Evolutionary conservation across 2,888 invertebrate species (phyloP), one percentile per base, ranked within the genome.

Genomic region (Apoderus coryli): DNA sequence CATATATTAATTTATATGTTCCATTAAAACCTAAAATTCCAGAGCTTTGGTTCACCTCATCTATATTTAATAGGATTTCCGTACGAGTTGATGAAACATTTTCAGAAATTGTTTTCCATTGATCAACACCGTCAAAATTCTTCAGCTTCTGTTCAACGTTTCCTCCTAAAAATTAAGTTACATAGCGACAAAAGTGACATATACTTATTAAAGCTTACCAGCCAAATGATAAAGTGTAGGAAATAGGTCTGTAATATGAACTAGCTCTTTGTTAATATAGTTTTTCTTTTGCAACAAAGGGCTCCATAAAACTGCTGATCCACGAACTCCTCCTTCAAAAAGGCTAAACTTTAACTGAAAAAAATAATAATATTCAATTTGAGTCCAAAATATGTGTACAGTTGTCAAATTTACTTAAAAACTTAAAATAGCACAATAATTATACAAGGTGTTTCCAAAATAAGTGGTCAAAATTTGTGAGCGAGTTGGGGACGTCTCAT

Each of bases 301-400:
- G 45, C 74, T 77, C 72, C 79, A 86, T 28, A 88, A 60, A 25
- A 79, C 72, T 0, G 78, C 80, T 1, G 72, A 71, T 0, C 77
- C 79, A 33, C 85, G 65, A 0, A 86, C 67, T 0, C 72, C 88
- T 3, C 92, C 92, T 58, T 93, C 90, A 70, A 78, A 86, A 1
- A 84, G 63, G 0, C 81, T 75, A 42, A 71, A 64, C 57, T 92
- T 92, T 53, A 72, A 64, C 74, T 54, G 25, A 29, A 44, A 44
- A 19, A 19, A 19, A 19, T 19, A 19, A 19, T n/a, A 19, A 19
- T n/a, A 19, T 26, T 23, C 10, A 27, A 10, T 15, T 14, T 10
- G 16, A 10, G 16, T 15, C 10, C 14, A 9, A 11, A 15, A 16
- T 9, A 10, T 26, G 11, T 11, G 10, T 24, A 10, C 4, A 24